These are phyloP conservation scores for Ophion ellenae DNA, from an alignment of 2,888 invertebrate species.

Conservation along the genomic window DNA sequence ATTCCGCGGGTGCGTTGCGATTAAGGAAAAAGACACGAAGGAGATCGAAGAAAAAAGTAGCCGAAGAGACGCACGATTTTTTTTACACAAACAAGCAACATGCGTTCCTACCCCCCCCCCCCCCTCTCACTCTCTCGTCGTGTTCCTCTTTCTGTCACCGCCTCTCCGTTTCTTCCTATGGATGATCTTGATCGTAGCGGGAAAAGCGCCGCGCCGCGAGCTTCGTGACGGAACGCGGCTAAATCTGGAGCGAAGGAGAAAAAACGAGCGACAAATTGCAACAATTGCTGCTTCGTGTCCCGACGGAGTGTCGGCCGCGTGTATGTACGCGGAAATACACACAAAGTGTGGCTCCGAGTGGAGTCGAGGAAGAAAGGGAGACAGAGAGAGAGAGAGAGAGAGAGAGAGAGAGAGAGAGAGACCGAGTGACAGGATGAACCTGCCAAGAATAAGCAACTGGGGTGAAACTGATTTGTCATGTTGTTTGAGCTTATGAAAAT, in stretches of 20 bases:
- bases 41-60: no score
- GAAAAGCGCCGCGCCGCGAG: conserved; percentile 22
- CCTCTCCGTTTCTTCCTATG: neutral
- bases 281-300: conserved; percentile 49
- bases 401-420: neutral
- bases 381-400: neutral
- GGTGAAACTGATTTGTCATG: conserved; percentile 59
- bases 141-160: conserved; percentile 28
- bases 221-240: conserved; percentile 56
- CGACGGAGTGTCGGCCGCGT: conserved; percentile 5
- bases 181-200: conserved; percentile 43
- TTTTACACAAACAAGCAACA: no score
- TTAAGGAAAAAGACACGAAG: no score
- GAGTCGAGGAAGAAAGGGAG: conserved; percentile 2
- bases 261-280: conserved; percentile 64
- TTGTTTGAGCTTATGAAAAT: conserved; percentile 46
- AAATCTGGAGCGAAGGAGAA: conserved; percentile 60
- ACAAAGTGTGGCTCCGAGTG: conserved; percentile 5
- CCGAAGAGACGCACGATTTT: no score
- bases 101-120: no score
- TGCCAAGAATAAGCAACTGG: conserved; percentile 52
- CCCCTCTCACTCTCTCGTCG: conserved; percentile 7
- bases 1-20: no score
- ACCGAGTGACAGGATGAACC: conserved; percentile 23
- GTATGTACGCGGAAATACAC: neutral